Evolutionary conservation across 2,888 invertebrate species (phyloP).

Genomic region (Eustalomyia histrio): DNA sequence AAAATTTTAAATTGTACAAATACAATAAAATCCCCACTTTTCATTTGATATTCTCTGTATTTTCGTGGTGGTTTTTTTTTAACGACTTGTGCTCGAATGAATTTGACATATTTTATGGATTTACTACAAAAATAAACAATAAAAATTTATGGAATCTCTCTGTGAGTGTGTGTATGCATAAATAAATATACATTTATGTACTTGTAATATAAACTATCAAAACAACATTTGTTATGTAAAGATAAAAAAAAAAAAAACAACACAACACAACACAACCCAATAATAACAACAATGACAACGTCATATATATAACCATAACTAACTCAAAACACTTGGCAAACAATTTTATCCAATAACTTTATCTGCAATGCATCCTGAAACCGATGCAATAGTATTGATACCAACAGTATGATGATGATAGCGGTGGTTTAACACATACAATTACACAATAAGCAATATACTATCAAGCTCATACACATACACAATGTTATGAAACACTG

Average conservation of each 20-base stretch:
- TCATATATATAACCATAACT: slow-evolving; percentile 25
- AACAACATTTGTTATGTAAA: slow-evolving; percentile 42
- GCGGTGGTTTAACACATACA: slow-evolving; percentile 22
- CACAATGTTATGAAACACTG: background rate
- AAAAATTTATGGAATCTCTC: slow-evolving; percentile 1
- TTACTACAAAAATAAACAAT: slow-evolving; percentile 39
- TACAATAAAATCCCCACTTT: background rate
- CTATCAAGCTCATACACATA: background rate
- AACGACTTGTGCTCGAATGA: slow-evolving; percentile 42
- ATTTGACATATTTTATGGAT: slow-evolving; percentile 51
- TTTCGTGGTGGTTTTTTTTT: slow-evolving; percentile 45
- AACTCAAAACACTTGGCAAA: slow-evolving; percentile 51
- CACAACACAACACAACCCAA: too few species aligned
- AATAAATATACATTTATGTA: slow-evolving; percentile 10
- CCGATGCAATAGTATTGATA: slow-evolving; percentile 47
- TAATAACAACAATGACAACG: slow-evolving; percentile 26
- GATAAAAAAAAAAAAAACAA: slow-evolving; percentile 17
- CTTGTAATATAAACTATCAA: slow-evolving; percentile 11
- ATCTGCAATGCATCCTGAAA: slow-evolving; percentile 59
- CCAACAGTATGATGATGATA: slow-evolving; percentile 27
- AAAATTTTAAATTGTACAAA: background rate
- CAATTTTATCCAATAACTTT: slow-evolving; percentile 52
- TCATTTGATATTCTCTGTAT: background rate
- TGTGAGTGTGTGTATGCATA: background rate
- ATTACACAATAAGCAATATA: slow-evolving; percentile 18